phyloP scores from a whole-genome alignment of 2,797 vertebrate species.

The Sebastes umbrosus region DNA sequence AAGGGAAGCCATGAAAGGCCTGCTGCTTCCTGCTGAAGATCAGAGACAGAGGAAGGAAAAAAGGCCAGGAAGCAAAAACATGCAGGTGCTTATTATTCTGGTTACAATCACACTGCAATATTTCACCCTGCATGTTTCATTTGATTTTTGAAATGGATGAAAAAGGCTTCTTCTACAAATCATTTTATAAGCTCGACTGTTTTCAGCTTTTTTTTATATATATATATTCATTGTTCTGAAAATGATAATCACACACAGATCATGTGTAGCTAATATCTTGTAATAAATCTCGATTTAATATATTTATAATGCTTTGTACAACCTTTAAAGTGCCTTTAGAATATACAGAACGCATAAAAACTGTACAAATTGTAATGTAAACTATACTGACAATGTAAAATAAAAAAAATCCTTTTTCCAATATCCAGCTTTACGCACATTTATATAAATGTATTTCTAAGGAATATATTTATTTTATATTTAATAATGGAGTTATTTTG shows the following conservation, averaged over 20 bases:
- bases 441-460: background rate
- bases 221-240: constrained; percentile 32
- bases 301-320: constrained; percentile 77
- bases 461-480: background rate
- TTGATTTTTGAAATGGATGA: constrained; percentile 10
- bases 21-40: background rate
- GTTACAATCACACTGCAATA: background rate
- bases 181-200: constrained; percentile 42
- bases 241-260: constrained; percentile 42
- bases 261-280: constrained; percentile 81
- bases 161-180: background rate
- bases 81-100: constrained; percentile 1
- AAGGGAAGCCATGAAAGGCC: background rate
- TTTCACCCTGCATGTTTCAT: constrained; percentile 54
- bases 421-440: constrained; percentile 9
- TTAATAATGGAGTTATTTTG: background rate
- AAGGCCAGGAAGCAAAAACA: background rate
- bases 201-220: constrained; percentile 28
- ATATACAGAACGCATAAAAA: constrained; percentile 52
- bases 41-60: background rate
- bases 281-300: constrained; percentile 91
- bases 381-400: constrained; percentile 53
- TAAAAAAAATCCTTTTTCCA: constrained; percentile 42
- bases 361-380: constrained; percentile 74
- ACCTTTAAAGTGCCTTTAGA: constrained; percentile 76